Conservation (phyloP, 2,888 invertebrate species). For the Rambutsinella grinnellia region DNA sequence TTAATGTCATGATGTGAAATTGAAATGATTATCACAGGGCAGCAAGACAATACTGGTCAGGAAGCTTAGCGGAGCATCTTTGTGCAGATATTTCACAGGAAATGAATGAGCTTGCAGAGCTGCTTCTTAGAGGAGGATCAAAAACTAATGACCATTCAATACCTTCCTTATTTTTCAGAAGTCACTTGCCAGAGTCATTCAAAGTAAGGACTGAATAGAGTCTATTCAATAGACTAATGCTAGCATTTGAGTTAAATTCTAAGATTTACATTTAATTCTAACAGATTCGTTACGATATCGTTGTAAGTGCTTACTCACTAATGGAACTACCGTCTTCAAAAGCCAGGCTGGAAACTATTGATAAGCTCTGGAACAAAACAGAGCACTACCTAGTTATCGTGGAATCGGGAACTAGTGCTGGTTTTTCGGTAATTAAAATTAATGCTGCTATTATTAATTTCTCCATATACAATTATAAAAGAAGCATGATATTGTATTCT, state of each 20-base stretch:
- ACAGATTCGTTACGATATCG: conserved; percentile 81
- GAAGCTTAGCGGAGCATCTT: conserved; percentile 83
- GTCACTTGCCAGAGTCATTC: conserved; percentile 81
- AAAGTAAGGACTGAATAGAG: conserved; percentile 70
- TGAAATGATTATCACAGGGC: conserved; percentile 73
- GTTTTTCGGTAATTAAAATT: conserved; percentile 83
- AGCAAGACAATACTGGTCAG: conserved; percentile 79
- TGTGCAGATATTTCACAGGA: conserved; percentile 85
- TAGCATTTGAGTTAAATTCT: background rate
- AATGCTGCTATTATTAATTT: conserved; percentile 16
- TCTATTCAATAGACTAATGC: too few relatives aligned
- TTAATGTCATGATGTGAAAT: background rate
- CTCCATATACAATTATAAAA: too few relatives aligned
- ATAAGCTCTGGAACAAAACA: conserved; percentile 89
- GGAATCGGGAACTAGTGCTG: conserved; percentile 86
- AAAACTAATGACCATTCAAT: conserved; percentile 75
- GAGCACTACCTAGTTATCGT: conserved; percentile 84
- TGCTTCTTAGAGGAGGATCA: conserved; percentile 78
- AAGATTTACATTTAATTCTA: background rate
- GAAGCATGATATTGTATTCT: too few relatives aligned
- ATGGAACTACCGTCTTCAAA: conserved; percentile 81
- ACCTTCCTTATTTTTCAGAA: conserved; percentile 80
- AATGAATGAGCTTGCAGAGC: conserved; percentile 86
- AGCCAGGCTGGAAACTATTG: conserved; percentile 78
- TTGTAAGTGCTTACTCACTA: conserved; percentile 83